phyloP scores from a whole-genome alignment of 2,888 invertebrate genomes.

The Temnothorax rugatulus region DNA sequence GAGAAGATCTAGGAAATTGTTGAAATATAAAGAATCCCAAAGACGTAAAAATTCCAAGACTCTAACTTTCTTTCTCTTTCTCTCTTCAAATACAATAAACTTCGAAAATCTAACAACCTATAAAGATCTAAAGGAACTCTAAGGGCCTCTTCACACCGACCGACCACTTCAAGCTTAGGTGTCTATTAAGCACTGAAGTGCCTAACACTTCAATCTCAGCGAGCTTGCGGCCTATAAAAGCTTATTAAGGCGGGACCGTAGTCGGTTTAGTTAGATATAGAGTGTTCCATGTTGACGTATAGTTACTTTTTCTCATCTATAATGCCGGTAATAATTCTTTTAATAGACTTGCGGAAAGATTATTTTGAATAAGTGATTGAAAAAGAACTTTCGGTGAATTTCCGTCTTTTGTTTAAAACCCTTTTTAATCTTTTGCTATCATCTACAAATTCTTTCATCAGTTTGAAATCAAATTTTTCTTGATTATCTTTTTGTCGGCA shows the following conservation, averaged over 20 bases:
- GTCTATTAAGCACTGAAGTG: constrained; percentile 38
- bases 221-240: constrained; percentile 35
- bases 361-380: constrained; percentile 13
- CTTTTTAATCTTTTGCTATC: constrained; percentile 15
- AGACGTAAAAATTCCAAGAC: background rate
- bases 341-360: background rate
- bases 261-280: constrained; percentile 23
- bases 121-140: constrained; percentile 23
- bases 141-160: constrained; percentile 22
- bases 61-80: background rate
- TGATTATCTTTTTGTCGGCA: background rate
- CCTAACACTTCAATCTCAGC: constrained; percentile 41
- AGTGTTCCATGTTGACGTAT: background rate
- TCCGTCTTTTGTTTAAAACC: constrained; percentile 13
- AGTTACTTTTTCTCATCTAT: background rate
- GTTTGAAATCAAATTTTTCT: constrained; percentile 24
- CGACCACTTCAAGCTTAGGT: constrained; percentile 25
- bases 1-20: constrained; percentile 9
- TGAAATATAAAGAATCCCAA: background rate
- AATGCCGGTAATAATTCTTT: constrained; percentile 6
- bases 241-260: constrained; percentile 19
- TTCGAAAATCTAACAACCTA: constrained; percentile 35
- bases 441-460: constrained; percentile 14
- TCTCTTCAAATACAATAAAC: background rate
- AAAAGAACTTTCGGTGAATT: background rate